Conservation (phyloP, 2,797 vertebrate species). For the Sebastes kiyomatsui region DNA sequence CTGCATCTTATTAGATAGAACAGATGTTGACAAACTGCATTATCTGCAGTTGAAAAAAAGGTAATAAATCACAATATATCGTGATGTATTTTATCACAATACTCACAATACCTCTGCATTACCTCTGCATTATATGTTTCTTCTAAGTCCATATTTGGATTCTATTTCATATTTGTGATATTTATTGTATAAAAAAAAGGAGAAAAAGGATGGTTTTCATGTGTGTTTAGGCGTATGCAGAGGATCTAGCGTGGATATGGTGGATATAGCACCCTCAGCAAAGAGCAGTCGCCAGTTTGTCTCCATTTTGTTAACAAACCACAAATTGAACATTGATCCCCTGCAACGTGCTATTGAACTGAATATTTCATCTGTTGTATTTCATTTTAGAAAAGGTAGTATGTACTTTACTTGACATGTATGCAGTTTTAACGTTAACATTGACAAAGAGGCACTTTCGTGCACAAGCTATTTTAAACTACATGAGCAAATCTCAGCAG, state of each 20-base stretch:
- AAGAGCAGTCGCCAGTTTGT: neutral
- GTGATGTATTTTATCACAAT: too few species aligned
- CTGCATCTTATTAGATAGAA: too few species aligned
- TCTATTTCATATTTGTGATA: neutral
- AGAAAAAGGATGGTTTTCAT: neutral
- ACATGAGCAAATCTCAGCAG: neutral
- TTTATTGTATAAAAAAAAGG: neutral
- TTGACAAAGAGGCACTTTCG: neutral
- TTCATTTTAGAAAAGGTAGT: neutral
- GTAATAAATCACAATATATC: too few species aligned
- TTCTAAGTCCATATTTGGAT: neutral
- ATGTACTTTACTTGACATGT: neutral
- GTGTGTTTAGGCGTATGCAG: neutral
- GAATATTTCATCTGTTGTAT: slow-evolving; percentile 11
- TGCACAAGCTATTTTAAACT: neutral
- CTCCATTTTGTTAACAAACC: neutral
- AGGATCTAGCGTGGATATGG: neutral
- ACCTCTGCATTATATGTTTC: neutral
- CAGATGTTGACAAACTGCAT: too few species aligned
- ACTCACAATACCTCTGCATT: too few species aligned
- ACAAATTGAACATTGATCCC: neutral
- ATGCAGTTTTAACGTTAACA: neutral
- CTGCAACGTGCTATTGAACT: neutral
- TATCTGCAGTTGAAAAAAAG: too few species aligned
- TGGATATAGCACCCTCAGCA: neutral